Conservation (phyloP, 1,140 invertebrate genomes). For the Neodiprion fabricii region DNA sequence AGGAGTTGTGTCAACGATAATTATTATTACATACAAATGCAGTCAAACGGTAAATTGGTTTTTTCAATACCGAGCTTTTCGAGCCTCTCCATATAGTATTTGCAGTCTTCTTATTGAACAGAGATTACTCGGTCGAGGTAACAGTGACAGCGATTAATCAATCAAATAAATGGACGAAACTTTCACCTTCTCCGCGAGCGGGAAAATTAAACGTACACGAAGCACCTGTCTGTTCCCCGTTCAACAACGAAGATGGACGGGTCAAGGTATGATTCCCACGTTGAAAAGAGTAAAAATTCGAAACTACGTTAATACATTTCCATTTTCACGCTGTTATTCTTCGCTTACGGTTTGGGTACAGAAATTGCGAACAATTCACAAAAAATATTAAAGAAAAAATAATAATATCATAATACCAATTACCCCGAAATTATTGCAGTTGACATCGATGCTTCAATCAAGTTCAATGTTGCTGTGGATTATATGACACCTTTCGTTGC, state of each 20-base stretch:
- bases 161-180: not conserved
- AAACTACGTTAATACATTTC: too few species aligned
- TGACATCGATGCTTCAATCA: too few species aligned
- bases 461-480: too few species aligned
- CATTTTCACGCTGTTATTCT: too few species aligned
- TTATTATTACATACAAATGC: not conserved
- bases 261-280: not conserved
- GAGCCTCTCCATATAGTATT: not conserved
- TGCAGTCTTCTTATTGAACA: not conserved
- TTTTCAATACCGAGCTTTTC: not conserved
- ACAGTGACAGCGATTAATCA: not conserved
- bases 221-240: not conserved
- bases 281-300: too few species aligned
- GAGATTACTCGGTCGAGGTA: not conserved
- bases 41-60: not conserved
- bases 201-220: not conserved
- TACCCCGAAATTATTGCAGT: too few species aligned
- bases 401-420: too few species aligned
- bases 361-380: too few species aligned
- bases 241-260: constrained; percentile 1
- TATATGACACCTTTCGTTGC: too few species aligned
- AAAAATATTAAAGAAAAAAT: too few species aligned
- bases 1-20: not conserved
- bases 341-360: too few species aligned
- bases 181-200: not conserved